phyloP scores from a whole-genome alignment of 2,888 invertebrate genomes.

The Ennomos fuscantarius region DNA sequence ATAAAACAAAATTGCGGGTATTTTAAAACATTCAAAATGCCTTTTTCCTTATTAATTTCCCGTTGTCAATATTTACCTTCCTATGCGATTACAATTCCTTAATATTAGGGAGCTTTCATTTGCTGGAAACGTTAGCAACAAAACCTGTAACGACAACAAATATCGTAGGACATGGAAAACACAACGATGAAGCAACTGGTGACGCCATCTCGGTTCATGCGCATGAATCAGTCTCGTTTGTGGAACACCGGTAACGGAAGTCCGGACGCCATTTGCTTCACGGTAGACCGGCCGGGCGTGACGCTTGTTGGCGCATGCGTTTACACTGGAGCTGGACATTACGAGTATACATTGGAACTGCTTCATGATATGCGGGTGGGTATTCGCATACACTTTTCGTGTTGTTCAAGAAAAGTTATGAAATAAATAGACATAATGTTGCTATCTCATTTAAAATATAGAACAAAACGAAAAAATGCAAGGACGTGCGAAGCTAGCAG shows the following conservation, averaged over 20 bases:
- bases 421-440: no score
- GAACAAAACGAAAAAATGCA: no score
- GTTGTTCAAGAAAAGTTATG: no score
- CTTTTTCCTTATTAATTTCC: no score
- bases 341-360: slow-evolving; percentile 96
- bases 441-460: no score
- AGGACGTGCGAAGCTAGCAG: no score
- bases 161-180: slow-evolving; percentile 86
- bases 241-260: slow-evolving; percentile 99
- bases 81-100: no score
- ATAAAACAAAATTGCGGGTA: no score
- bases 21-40: no score
- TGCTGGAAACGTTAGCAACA: no score
- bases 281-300: slow-evolving; percentile 95
- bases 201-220: slow-evolving; percentile 95
- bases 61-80: no score
- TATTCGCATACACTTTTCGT: neutral
- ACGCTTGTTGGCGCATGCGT: slow-evolving; percentile 95
- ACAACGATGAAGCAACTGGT: slow-evolving; percentile 90
- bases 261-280: slow-evolving; percentile 97
- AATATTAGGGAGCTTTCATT: no score
- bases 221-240: slow-evolving; percentile 94
- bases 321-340: slow-evolving; percentile 94
- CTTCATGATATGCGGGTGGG: slow-evolving; percentile 86
- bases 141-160: neutral